Evolutionary conservation across 2,888 invertebrate genomes (phyloP), one percentile per base, ranked within the genome.

Genomic region (Lysandra bellargus): DNA sequence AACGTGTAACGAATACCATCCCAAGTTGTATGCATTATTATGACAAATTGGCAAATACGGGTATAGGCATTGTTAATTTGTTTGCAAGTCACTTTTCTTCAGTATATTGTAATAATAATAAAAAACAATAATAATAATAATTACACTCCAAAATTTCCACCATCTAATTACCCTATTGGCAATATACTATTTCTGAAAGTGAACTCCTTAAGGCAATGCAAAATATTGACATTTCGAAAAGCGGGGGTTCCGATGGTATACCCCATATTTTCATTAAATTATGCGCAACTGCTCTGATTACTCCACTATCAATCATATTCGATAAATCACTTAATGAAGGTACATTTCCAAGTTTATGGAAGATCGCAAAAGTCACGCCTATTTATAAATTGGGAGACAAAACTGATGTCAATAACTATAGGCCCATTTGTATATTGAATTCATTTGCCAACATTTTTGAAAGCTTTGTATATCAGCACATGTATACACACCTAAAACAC

Each of bases 41-140:
- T n/a, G 75, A 30, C 6, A 44, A 53, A n/a, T 23, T 14, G n/a
- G 75, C 7, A n/a, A 72, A 5, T 72, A 37, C 75, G 2, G 49
- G 49, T 75, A 12, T 44, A 75, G 75, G 44, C 23, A 75, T 75
- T 23, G 75, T 75, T 30, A 49, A 75, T 44, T 9, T 75, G 4
- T 75, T 75, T 75, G 44, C 75, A 17, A 30, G 44, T 75, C n/a
- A 75, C 49, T 75, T 76, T 49, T 76, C 53, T 14, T 76, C 76
- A 53, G 57, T 76, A 12, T 76, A 53, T 17, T 53, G 57, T 75
- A 23, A 23, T 14, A 72, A 72, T 72, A 33, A 33, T 1, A 33
- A 17, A 37, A 14, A 3, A 23, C 14, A 53, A 53, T 53, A 79
- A 40, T 53, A 79, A 72, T 14, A 9, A 12, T 3, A 23, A 23